Evolutionary conservation across 2,888 invertebrate species (phyloP), one percentile per base, ranked within the genome.

Genomic region (Agelastica alni): DNA sequence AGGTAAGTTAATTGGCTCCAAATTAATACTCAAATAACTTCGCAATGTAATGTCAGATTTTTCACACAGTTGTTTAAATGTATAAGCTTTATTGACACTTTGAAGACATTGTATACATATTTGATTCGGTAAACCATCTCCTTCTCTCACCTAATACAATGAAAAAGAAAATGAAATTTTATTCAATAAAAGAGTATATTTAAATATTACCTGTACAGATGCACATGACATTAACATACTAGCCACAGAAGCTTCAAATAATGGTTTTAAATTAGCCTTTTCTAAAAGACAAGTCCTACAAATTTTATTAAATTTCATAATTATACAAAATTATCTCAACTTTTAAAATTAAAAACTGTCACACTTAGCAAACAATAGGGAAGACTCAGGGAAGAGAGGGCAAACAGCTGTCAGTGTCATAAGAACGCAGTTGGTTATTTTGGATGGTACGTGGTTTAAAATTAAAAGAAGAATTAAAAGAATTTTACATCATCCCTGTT

Each of bases 221-320:
- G 75, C 68, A 62, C 74, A 72, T 26, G 74, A 72, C 76, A 76
- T 77, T 18, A 77, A 62, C 76, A 77, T 77, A 59, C 71, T 74
- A 17, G 76, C 71, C 34, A 76, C 58, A 58, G 74, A 75, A 31
- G 75, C 75, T 26, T 70, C 72, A 59, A 76, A 77, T 16, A 77
- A 61, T 1, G 74, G 70, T 61, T 71, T 74, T 58, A 77, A 61
- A 51, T 69, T 65, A n/a, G 68, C 62, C 62, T 75, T 77, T 65
- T 76, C 75, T 44, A 66, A 53, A 32, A 77, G 64, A 62, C 77
- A 77, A 14, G 74, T 70, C 44, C 77, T 61, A 58, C 77, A 77
- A 51, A 76, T 75, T 61, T 72, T 73, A 61, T 76, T 74, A 9
- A 75, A 60, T 62, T 75, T 75, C 75, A 76, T 75, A n/a, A n/a